Base-by-base conservation (phyloP, 2,888 invertebrate species). In the Escarpia spicata region DNA sequence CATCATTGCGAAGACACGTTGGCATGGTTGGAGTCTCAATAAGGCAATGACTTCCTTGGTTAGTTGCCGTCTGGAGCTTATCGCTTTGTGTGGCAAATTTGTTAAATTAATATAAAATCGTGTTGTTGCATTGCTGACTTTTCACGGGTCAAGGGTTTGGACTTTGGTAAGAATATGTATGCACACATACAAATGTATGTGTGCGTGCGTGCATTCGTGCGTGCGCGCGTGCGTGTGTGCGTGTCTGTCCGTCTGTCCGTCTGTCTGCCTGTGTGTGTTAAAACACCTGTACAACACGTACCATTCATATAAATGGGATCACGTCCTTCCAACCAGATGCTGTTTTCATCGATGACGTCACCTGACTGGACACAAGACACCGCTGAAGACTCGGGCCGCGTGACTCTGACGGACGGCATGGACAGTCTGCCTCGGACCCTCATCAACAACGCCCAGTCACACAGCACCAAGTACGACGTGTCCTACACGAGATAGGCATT, bases 371-470 rank as follows among this genome's bases (percentile, higher is more conserved):
- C 44, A 43, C 31, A 4, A 75, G 75, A 75, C 75, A 75, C 75
- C 6, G 26, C 75, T 26, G 75, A 75, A 75, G 75, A 75, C 6
- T 75, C n/a, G 10, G 31, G 37, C 26, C 90, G 92, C 92, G n/a
- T 43, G 90, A 93, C 93, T 8, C 15, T 94, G 89, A 52, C 26
- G 37, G 93, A 93, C 31, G 94, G 94, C 90, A 94, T 94, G 94
- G 92, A 94, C 75, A 43, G 37, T 6, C 45, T 94, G 9, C 93
- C 93, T 8, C 91, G 90, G 37, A 43, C 44, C 4, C 90, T 94
- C 75, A 75, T 92, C 6, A 43, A 89, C 9, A 60, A 93, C n/a
- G 93, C 93, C 58, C 90, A 75, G 31, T 91, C 92, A 26, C 91
- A 75, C 52, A 93, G 93, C 60, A n/a, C 43, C 44, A 60, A 91